These are phyloP conservation scores for Enteromius trimaculatus DNA, from an alignment of 2,797 vertebrate species.

Conservation along the genomic window DNA sequence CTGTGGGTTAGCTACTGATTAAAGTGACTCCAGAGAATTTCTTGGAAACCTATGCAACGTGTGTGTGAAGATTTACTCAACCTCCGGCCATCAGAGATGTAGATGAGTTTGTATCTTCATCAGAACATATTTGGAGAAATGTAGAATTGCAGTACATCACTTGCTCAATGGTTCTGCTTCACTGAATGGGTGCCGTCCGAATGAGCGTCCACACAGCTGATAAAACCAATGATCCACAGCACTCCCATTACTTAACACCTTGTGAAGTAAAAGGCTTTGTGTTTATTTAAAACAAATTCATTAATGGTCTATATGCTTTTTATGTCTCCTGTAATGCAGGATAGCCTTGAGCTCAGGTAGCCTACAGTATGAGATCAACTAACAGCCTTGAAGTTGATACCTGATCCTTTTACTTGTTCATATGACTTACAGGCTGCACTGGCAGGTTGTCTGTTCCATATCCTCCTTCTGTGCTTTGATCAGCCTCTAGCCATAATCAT, in stretches of 20 bases:
- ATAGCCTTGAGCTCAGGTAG: neutral
- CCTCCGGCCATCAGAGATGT: neutral
- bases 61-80: neutral
- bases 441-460: neutral
- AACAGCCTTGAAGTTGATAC: neutral
- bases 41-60: neutral
- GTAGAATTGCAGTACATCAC: neutral
- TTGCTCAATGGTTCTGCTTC: neutral
- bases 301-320: no score
- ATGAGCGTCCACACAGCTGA: neutral
- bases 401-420: neutral
- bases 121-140: neutral
- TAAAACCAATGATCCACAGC: no score
- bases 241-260: no score
- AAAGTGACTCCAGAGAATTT: constrained; percentile 10
- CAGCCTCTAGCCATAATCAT: neutral
- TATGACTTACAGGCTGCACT: neutral
- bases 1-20: neutral
- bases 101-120: neutral
- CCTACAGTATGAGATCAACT: neutral
- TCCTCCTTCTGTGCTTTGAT: constrained; percentile 24
- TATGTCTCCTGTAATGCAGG: neutral
- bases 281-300: neutral
- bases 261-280: no score
- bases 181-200: neutral